phyloP scores from a whole-genome alignment of 2,797 vertebrate genomes.

The Amblyopsis hoosieri region DNA sequence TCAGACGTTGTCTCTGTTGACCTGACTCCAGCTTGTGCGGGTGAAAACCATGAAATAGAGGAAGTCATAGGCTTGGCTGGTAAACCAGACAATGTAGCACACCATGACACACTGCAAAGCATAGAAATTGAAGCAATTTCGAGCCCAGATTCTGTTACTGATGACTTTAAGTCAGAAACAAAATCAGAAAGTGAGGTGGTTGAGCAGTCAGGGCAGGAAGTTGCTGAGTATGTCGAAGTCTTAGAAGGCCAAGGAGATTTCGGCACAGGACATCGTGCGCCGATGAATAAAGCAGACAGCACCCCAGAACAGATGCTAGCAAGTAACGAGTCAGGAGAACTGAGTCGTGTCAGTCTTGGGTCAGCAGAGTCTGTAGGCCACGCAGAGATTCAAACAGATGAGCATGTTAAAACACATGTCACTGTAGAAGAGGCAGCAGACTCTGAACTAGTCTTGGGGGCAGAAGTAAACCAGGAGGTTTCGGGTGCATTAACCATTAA shows the following conservation, averaged over 20 bases:
- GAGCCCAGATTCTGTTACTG: constrained; percentile 18
- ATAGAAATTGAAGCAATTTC: constrained; percentile 22
- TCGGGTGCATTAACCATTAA: constrained; percentile 20
- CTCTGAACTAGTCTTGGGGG: constrained; percentile 11
- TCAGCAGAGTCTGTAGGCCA: constrained; percentile 7
- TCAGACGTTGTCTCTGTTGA: constrained; percentile 4
- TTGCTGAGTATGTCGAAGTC: constrained; percentile 16
- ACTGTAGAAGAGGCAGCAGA: constrained; percentile 43
- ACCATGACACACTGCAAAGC: neutral
- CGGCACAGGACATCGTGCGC: neutral
- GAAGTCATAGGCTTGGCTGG: neutral
- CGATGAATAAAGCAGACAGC: constrained; percentile 13
- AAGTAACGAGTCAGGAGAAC: constrained; percentile 20
- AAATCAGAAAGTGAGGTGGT: constrained; percentile 19
- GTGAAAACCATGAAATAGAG: constrained; percentile 18
- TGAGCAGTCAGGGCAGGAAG: constrained; percentile 11
- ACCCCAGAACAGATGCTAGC: constrained; percentile 21
- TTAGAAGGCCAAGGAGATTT: constrained; percentile 11
- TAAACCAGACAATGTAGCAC: constrained; percentile 15
- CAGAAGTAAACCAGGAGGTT: constrained; percentile 15
- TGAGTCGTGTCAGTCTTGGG: constrained; percentile 13
- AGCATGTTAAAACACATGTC: constrained; percentile 55
- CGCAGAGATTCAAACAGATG: constrained; percentile 38
- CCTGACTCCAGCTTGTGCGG: constrained; percentile 15
- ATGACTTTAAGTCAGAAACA: constrained; percentile 26